Evolutionary conservation across 2,888 invertebrate species (phyloP).

Genomic region (Deilephila porcellus): DNA sequence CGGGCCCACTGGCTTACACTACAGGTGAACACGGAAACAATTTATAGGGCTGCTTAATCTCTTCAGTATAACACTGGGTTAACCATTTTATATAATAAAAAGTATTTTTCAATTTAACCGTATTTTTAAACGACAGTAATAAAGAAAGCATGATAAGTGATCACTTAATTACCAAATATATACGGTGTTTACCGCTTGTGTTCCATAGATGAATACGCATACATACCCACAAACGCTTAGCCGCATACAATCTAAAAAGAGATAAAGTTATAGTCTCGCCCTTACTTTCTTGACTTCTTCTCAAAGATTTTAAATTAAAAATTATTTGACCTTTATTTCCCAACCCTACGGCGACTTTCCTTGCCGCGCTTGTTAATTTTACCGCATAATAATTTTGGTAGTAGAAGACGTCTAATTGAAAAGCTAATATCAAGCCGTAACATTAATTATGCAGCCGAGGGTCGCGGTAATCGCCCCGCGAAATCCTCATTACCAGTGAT

Average conservation of each 20-base stretch:
- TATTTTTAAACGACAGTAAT: no score
- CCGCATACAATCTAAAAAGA: no score
- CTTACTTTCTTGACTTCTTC: no score
- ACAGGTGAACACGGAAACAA: neutral
- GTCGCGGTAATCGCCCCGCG: slow-evolving; percentile 67
- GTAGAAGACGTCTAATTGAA: slow-evolving; percentile 81
- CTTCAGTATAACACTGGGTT: neutral
- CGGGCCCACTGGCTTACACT: slow-evolving; percentile 45
- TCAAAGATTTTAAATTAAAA: neutral
- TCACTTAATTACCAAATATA: no score
- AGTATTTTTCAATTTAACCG: neutral
- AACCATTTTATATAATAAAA: neutral
- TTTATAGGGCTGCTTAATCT: neutral
- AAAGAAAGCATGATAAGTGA: no score
- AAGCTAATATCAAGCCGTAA: slow-evolving; percentile 81
- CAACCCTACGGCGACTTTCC: slow-evolving; percentile 26
- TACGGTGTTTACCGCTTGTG: no score
- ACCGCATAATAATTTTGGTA: slow-evolving; percentile 71
- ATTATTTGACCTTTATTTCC: slow-evolving; percentile 18
- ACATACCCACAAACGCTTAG: no score
- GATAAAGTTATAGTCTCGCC: no score
- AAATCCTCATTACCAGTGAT: slow-evolving; percentile 77
- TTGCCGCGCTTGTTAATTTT: slow-evolving; percentile 43
- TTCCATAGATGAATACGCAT: no score
- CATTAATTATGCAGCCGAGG: slow-evolving; percentile 79